Evolutionary conservation across 2,113 vertebrate genomes (phyloP).

Genomic region (Dunckerocampus dactyliophorus): DNA sequence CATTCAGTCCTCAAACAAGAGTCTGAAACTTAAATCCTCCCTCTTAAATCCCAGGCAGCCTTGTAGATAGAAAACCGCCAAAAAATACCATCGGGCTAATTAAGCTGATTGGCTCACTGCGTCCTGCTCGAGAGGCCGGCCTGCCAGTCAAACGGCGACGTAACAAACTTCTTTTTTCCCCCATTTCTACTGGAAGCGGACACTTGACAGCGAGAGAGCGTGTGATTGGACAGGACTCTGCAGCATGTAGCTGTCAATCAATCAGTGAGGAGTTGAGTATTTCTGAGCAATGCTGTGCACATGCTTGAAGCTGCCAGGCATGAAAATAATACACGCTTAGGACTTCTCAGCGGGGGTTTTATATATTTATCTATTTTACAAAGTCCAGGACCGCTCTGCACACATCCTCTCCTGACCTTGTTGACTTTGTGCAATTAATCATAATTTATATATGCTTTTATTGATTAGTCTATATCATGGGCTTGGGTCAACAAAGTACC

Average conservation of each 20-base stretch:
- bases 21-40: conserved; percentile 49
- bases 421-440: too few species aligned
- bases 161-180: conserved; percentile 54
- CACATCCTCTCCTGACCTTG: conserved; percentile 35
- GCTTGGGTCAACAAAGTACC: too few species aligned
- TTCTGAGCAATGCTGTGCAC: conserved; percentile 47
- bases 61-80: conserved; percentile 56
- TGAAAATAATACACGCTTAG: conserved; percentile 68
- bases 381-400: conserved; percentile 50
- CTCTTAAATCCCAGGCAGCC: conserved; percentile 53
- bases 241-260: conserved; percentile 67
- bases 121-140: conserved; percentile 43
- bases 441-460: too few species aligned
- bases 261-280: conserved; percentile 57
- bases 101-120: conserved; percentile 66
- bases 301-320: conserved; percentile 46
- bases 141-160: conserved; percentile 63
- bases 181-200: conserved; percentile 28
- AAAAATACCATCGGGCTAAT: conserved; percentile 56
- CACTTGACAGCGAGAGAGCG: conserved; percentile 59
- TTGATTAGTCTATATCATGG: too few species aligned
- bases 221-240: conserved; percentile 63
- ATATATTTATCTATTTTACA: conserved; percentile 15
- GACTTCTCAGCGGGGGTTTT: conserved; percentile 1
- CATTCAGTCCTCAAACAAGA: conserved; percentile 49